These are phyloP conservation scores for Zophobas atratus DNA, from an alignment of 1,140 invertebrate species.

Conservation along the genomic window DNA sequence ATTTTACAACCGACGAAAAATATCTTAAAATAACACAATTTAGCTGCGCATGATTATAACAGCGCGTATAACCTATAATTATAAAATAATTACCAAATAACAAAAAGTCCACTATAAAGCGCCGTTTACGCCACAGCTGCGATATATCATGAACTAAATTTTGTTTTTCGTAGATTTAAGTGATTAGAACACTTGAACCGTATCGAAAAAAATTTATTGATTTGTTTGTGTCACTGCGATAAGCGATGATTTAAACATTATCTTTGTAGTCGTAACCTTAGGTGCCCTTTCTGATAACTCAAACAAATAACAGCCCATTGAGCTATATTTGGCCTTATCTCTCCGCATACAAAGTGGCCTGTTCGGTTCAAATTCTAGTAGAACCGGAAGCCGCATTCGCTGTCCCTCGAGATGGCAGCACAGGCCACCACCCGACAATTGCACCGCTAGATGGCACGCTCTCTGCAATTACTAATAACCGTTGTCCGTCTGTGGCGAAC, in stretches of 20 bases:
- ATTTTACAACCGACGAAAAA: too few species aligned
- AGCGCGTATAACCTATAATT: too few species aligned
- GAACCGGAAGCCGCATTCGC: neutral
- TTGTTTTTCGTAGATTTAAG: constrained; percentile 26
- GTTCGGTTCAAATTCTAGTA: constrained; percentile 30
- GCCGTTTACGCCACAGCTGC: neutral
- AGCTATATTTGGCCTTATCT: constrained; percentile 40
- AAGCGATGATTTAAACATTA: constrained; percentile 15
- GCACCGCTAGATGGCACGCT: neutral
- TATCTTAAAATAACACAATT: too few species aligned
- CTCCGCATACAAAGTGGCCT: constrained; percentile 4
- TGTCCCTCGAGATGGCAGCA: neutral
- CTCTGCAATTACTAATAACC: too few species aligned
- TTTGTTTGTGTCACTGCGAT: constrained; percentile 33
- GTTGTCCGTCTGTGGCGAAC: neutral
- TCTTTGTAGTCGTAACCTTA: constrained; percentile 38
- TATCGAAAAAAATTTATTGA: constrained; percentile 30
- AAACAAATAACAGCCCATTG: constrained; percentile 33
- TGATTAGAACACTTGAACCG: constrained; percentile 26
- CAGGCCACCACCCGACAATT: neutral
- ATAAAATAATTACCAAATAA: neutral
- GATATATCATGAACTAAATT: constrained; percentile 26
- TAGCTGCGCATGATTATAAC: too few species aligned
- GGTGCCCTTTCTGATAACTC: constrained; percentile 28
- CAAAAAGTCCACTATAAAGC: neutral